Percentiles rank a stretch among this genome's conserved stretches.
Conservation (phyloP, 2,113 vertebrate species). For the Daphoenositta chrysoptera region DNA sequence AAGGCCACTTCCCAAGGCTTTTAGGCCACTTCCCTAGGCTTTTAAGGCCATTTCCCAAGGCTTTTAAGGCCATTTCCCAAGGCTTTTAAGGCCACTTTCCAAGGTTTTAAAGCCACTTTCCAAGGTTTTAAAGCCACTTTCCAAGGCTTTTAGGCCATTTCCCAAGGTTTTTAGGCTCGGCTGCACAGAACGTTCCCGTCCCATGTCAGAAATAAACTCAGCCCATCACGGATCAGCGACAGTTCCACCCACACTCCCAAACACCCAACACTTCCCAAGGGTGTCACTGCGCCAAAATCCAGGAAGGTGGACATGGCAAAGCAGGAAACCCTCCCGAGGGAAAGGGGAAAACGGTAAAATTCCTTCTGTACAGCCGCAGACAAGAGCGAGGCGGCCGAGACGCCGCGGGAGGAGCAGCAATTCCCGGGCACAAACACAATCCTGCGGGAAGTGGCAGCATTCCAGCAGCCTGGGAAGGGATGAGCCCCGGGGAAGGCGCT, state of each 20-base stretch:
- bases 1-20: not conserved
- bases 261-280: not conserved
- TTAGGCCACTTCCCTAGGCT: too few species aligned
- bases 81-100: not conserved
- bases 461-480: not conserved
- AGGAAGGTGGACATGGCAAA: not conserved
- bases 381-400: not conserved
- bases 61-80: too few species aligned
- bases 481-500: not conserved
- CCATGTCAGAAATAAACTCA: not conserved
- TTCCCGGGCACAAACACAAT: fast-evolving
- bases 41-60: too few species aligned
- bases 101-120: not conserved
- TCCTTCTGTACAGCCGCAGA: not conserved
- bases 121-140: not conserved
- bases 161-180: not conserved
- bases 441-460: not conserved
- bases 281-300: not conserved
- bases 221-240: not conserved
- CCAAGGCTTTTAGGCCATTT: not conserved
- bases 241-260: not conserved
- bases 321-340: not conserved
- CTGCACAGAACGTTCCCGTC: not conserved
- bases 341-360: not conserved
- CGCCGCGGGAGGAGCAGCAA: not conserved